Base-by-base conservation (phyloP, 2,797 vertebrate genomes). In the Sebastes glaucus region DNA sequence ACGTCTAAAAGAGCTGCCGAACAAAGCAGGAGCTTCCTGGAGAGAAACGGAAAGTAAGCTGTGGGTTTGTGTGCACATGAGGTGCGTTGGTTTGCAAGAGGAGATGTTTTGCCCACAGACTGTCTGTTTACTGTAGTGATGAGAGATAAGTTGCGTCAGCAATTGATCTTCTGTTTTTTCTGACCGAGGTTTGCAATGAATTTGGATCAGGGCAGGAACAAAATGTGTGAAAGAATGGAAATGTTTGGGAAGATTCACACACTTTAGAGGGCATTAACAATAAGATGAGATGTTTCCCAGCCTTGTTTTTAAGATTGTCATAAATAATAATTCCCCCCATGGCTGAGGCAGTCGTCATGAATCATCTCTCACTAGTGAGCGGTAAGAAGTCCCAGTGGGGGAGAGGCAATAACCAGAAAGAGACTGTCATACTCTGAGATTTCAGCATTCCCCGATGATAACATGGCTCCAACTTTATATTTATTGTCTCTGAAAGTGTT, bases 21-120 rank as follows among this genome's bases (percentile, higher is more conserved):
- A 89, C 83, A 86, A 83, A 82, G 86, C 80, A 63, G 84, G 73
- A 82, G 78, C 94, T 96, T 96, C 96, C 95, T 96, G 92, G 91
- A 92, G 89, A 92, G 89, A 92, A 92, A 94, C 84, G 94, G 95
- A 96, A 96, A 95, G 85, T 74, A 80, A 89, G 78, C 81, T 57
- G 78, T 75, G 90, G 93, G 94, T 96, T 89, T 92, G 25, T 30
- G 64, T 53, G 85, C 77, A 62, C 76, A 77, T 30, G 59, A 70
- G 8, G 83, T 38, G 46, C 63, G 74, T 35, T 74, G 71, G 84
- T 71, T 81, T 78, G 82, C 82, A 84, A 79, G 70, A 62, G 52
- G 59, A 74, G 73, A 71, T 18, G 61, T 64, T 89, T 75, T 73
- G 87, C 91, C 81, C 85, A 86, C 84, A 86, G 38, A 74, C 74